Percentiles rank a stretch among this genome's conserved stretches.
These are phyloP conservation scores for Acrocephalus kingi DNA, from an alignment of 2,113 vertebrate species.

Conservation along the genomic window DNA sequence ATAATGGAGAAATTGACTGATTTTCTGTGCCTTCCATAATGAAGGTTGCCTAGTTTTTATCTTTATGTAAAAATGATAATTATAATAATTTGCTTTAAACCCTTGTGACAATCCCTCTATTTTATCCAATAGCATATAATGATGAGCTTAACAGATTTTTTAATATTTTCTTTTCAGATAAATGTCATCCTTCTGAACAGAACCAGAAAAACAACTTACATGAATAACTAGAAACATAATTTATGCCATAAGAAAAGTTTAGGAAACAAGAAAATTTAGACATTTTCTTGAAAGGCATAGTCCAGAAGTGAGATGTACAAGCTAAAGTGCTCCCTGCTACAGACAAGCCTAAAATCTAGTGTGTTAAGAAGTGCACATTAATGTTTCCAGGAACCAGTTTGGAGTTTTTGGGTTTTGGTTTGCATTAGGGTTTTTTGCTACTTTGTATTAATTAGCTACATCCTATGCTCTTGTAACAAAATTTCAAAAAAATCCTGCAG, in stretches of 20 bases:
- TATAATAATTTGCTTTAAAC: neutral
- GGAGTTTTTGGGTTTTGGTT: neutral
- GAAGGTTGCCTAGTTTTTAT: neutral
- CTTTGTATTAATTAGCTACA: neutral
- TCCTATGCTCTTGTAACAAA: neutral
- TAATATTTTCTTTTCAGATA: neutral
- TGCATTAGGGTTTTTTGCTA: neutral
- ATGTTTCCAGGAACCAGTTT: neutral
- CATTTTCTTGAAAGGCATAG: neutral
- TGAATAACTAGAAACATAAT: neutral
- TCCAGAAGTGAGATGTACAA: neutral
- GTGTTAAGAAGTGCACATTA: rapidly evolving
- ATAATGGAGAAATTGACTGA: neutral
- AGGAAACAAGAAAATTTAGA: neutral
- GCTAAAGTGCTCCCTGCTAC: neutral
- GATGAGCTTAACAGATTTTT: neutral
- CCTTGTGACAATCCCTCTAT: neutral
- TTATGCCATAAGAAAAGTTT: neutral
- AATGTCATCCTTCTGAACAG: neutral
- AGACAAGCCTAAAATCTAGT: neutral
- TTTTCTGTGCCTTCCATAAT: neutral
- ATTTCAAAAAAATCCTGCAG: neutral
- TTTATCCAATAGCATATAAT: neutral
- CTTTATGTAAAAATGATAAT: neutral
- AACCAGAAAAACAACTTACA: neutral